These are phyloP conservation scores for Eubasilissa splendida DNA, from an alignment of 2,888 invertebrate genomes.

Conservation along the genomic window DNA sequence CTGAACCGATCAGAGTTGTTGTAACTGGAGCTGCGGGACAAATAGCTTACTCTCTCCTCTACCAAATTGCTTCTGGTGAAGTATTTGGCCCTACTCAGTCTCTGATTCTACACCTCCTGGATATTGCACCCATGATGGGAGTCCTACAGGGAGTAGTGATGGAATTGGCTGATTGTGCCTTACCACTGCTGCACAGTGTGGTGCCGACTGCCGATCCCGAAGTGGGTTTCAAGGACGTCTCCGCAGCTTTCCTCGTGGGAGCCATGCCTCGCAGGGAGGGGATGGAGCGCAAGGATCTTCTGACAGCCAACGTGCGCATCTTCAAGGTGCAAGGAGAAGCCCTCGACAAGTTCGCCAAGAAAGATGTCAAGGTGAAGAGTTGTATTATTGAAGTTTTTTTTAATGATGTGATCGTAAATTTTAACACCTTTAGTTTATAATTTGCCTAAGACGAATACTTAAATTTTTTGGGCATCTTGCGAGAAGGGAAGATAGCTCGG, in stretches of 20 bases:
- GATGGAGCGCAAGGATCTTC: conserved; percentile 98
- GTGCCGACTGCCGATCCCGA: conserved; percentile 90
- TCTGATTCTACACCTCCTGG: conserved; percentile 90
- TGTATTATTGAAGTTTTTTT: too few species aligned
- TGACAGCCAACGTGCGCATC: conserved; percentile 98
- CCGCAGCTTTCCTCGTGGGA: conserved; percentile 97
- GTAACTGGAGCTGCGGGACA: conserved; percentile 99
- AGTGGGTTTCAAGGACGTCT: conserved; percentile 95
- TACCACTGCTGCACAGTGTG: conserved; percentile 89
- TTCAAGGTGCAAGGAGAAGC: conserved; percentile 98
- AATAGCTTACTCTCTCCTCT: conserved; percentile 97
- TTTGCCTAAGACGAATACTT: too few species aligned
- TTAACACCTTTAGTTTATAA: too few species aligned
- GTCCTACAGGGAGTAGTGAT: conserved; percentile 98
- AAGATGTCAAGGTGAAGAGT: conserved; percentile 85
- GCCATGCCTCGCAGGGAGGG: conserved; percentile 98
- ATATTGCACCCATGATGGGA: conserved; percentile 96
- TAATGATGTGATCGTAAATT: too few species aligned
- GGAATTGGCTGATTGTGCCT: conserved; percentile 96
- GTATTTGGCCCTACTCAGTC: conserved; percentile 94
- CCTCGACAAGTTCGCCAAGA: conserved; percentile 90
- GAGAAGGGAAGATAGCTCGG: too few species aligned
- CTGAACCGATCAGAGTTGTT: conserved; percentile 91
- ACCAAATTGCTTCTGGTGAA: conserved; percentile 95
- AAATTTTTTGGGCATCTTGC: too few species aligned